Evolutionary conservation across 1,140 invertebrate species (phyloP).

Genomic region (Asbolus verrucosus): DNA sequence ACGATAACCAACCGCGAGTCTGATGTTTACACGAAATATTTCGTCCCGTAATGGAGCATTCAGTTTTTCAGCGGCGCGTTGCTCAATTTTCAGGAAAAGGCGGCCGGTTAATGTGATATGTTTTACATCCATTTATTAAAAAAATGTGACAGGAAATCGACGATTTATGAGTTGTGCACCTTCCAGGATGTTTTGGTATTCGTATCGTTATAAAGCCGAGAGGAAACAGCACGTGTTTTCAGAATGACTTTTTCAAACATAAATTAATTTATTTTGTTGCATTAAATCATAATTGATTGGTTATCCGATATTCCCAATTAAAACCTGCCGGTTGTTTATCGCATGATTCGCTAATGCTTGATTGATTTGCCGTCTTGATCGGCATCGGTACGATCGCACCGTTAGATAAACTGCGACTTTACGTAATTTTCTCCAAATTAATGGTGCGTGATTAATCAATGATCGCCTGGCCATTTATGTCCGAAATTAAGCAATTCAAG

Average conservation of each 20-base stretch:
- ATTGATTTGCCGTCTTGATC: neutral
- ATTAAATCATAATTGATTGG: constrained; percentile 2
- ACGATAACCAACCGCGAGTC: neutral
- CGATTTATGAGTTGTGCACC: neutral
- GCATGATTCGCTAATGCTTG: neutral
- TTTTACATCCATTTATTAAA: neutral
- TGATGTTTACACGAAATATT: constrained; percentile 3
- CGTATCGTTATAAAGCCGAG: neutral
- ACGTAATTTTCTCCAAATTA: constrained; percentile 4
- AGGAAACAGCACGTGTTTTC: constrained; percentile 3
- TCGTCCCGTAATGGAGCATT: neutral
- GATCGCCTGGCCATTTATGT: neutral
- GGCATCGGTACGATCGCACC: neutral
- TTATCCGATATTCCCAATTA: neutral
- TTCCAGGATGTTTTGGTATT: constrained; percentile 8
- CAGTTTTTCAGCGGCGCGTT: neutral
- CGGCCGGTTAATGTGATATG: neutral
- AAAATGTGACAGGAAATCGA: neutral
- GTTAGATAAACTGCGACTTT: constrained; percentile 17
- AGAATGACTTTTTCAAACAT: neutral
- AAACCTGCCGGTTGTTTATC: neutral
- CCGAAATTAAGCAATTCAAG: constrained; percentile 24
- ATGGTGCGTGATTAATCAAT: neutral
- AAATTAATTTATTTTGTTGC: neutral
- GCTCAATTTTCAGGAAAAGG: neutral